Base-by-base conservation (phyloP, 1,140 invertebrate species). In the Trichogramma pretiosum region DNA sequence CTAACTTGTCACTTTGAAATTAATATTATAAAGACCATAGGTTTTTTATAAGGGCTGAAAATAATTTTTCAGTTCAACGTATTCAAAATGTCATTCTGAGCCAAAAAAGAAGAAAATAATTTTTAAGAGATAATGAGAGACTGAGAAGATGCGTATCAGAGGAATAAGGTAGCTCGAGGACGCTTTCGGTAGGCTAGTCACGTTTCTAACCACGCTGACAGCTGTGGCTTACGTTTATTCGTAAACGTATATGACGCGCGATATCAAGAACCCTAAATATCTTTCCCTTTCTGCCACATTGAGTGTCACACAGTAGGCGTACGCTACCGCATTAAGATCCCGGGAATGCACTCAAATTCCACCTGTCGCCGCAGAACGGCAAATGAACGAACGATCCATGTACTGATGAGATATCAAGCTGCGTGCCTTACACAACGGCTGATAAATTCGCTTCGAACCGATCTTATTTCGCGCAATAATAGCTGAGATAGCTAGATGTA, bases 221-320 rank as follows among this genome's bases (percentile, higher is more conserved):
- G 68, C 67, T 72, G 70, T 52, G 67, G 67, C 68, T 71, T 72
- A 71, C 70, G 71, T n/a, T n/a, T n/a, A n/a, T n/a, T n/a, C n/a
- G n/a, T n/a, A n/a, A n/a, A n/a, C n/a, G n/a, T 65, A 63, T 70
- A 70, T 70, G 65, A 72, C 62, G 64, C 62, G 62, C 60, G 68
- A 70, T 70, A 65, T 70, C 67, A 65, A 64, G 66, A 63, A 67
- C 67, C 65, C 66, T 63, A 67, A 68, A 70, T 70, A 67, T 70
- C 60, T 46, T 19, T 44, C 58, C 57, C 59, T 57, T 52, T 28
- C 24, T 34, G 9, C 16, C 10, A 11, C 33, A 11, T 11, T 34
- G 5, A 11, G 5, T 34, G 5, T 34, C 16, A 8, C 10, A 8
- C 16, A 62, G 57, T 61, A 64, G 59, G 60, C 63, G 61, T 61